phyloP scores from a whole-genome alignment of 2,113 vertebrate species.

The Paramormyrops kingsleyae region DNA sequence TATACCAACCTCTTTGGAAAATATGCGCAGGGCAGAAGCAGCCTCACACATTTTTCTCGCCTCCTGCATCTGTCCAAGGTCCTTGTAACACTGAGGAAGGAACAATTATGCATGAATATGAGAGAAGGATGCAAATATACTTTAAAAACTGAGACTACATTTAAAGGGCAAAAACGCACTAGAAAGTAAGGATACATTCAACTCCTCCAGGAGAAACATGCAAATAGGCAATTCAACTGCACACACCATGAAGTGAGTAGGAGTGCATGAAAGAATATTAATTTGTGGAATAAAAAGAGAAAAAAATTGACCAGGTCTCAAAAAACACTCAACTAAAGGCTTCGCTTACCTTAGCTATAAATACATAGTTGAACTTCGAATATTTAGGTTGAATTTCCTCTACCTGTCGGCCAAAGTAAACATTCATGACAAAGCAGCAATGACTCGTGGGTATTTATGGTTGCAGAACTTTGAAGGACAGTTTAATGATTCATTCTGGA shows the following conservation, averaged over 20 bases:
- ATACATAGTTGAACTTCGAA: constrained; percentile 86
- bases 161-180: neutral
- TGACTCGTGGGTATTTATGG: neutral
- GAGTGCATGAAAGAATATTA: neutral
- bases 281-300: neutral
- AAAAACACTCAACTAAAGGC: neutral
- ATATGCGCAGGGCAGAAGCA: constrained; percentile 60
- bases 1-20: constrained; percentile 76
- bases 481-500: neutral
- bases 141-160: neutral
- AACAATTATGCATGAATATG: neutral
- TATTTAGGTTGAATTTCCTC: constrained; percentile 83
- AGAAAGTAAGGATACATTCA: neutral
- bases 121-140: neutral
- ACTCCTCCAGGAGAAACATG: neutral
- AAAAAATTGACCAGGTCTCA: neutral
- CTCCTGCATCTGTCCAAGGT: constrained; percentile 66
- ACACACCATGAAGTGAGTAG: neutral
- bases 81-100: constrained; percentile 74
- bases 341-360: constrained; percentile 81
- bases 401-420: constrained; percentile 61
- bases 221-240: neutral
- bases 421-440: neutral
- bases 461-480: neutral
- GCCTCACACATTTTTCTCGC: constrained; percentile 74